phyloP scores from a whole-genome alignment of 2,888 invertebrate species.

The Heteromurus nitidus region DNA sequence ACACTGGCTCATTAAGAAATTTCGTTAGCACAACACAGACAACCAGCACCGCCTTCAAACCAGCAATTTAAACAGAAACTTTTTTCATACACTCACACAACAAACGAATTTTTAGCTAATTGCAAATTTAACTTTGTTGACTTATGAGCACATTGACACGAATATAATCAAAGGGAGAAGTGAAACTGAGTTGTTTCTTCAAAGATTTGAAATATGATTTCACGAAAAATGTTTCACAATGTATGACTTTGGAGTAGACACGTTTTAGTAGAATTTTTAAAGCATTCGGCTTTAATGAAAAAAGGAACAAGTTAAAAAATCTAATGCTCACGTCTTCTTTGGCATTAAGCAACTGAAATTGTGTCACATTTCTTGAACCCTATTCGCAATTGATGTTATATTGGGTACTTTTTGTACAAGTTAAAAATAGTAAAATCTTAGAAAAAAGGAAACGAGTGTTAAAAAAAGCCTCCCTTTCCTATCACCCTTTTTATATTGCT shows the following conservation, averaged over 20 bases:
- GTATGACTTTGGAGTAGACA: too few relatives aligned
- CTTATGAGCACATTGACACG: conserved; percentile 56
- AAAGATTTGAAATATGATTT: too few relatives aligned
- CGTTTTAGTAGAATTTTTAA: too few relatives aligned
- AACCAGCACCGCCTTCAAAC: conserved; percentile 17
- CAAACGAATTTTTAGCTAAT: conserved; percentile 18
- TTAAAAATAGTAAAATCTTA: conserved; percentile 31
- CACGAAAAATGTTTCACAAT: too few relatives aligned
- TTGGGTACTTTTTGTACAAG: too few relatives aligned
- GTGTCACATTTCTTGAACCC: conserved; percentile 21
- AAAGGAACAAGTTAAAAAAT: neutral
- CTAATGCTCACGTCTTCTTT: conserved; percentile 29
- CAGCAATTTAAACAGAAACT: too few relatives aligned
- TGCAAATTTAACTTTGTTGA: conserved; percentile 24
- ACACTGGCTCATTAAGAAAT: too few relatives aligned
- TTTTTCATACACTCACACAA: too few relatives aligned
- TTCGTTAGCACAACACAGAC: too few relatives aligned
- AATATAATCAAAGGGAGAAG: neutral
- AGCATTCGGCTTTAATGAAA: neutral
- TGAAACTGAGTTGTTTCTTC: too few relatives aligned
- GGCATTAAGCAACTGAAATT: conserved; percentile 31
- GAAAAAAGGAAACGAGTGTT: neutral
- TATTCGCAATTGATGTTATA: conserved; percentile 10
- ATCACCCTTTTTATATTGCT: conserved; percentile 63
- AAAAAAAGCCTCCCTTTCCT: conserved; percentile 30